These are phyloP conservation scores for Siniperca undulata DNA, from an alignment of 2,797 vertebrate genomes.

Conservation along the genomic window DNA sequence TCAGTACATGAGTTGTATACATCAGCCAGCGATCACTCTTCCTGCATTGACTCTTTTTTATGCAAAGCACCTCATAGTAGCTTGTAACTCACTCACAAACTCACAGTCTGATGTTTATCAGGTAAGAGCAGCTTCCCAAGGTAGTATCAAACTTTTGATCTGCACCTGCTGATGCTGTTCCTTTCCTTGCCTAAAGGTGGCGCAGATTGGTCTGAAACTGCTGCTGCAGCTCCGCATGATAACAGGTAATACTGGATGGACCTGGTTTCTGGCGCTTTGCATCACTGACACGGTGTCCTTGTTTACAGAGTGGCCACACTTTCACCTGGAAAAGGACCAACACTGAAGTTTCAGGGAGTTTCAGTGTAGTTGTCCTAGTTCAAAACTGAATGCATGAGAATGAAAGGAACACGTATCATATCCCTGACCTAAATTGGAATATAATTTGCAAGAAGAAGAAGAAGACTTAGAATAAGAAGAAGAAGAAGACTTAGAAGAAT, in stretches of 20 bases:
- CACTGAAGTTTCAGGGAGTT: neutral
- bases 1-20: neutral
- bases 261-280: neutral
- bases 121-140: neutral
- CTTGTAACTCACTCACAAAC: neutral
- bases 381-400: neutral
- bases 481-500: too few species aligned
- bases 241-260: neutral
- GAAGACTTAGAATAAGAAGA: neutral
- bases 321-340: neutral
- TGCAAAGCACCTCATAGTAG: too few species aligned
- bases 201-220: neutral
- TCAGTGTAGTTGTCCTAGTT: neutral
- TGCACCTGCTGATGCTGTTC: neutral
- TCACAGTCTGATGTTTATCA: neutral
- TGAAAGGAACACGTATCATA: neutral
- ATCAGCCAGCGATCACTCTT: neutral
- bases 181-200: neutral
- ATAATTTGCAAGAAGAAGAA: neutral
- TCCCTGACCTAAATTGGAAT: neutral
- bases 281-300: slow-evolving; percentile 13
- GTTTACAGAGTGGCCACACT: neutral
- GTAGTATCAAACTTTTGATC: too few species aligned
- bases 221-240: neutral
- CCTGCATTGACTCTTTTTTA: neutral